These are phyloP conservation scores for Oenanthe melanoleuca DNA, from an alignment of 2,113 vertebrate genomes.

Conservation along the genomic window DNA sequence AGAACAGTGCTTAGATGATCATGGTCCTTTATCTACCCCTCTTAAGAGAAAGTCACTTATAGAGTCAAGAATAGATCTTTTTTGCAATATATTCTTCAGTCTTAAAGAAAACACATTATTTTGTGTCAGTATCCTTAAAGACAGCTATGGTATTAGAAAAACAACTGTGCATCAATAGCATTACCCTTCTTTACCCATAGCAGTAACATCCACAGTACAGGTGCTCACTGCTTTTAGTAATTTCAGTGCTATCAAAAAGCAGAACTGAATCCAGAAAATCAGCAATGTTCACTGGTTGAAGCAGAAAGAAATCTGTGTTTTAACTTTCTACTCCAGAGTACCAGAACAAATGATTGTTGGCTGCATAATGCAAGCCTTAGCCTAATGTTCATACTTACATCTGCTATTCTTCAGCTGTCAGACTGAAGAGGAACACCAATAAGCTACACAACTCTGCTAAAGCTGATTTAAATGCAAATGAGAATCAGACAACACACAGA, in stretches of 20 bases:
- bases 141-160: not conserved
- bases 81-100: not conserved
- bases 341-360: not conserved
- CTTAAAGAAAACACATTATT: not conserved
- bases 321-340: not conserved
- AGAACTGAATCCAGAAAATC: not conserved
- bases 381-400: not conserved
- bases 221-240: not conserved
- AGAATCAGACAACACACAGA: not conserved
- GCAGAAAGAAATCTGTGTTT: not conserved
- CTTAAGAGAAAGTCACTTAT: not conserved
- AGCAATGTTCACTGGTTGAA: not conserved
- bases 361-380: not conserved
- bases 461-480: conserved; percentile 1
- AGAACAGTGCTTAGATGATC: not conserved
- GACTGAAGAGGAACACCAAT: not conserved
- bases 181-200: not conserved
- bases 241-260: not conserved
- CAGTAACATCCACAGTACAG: not conserved
- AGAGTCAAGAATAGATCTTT: not conserved
- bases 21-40: not conserved
- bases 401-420: conserved; percentile 22
- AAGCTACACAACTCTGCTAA: not conserved
- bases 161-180: not conserved
- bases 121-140: not conserved